Evolutionary conservation across 2,113 vertebrate species (phyloP).

Genomic region (Apeltes quadracus): DNA sequence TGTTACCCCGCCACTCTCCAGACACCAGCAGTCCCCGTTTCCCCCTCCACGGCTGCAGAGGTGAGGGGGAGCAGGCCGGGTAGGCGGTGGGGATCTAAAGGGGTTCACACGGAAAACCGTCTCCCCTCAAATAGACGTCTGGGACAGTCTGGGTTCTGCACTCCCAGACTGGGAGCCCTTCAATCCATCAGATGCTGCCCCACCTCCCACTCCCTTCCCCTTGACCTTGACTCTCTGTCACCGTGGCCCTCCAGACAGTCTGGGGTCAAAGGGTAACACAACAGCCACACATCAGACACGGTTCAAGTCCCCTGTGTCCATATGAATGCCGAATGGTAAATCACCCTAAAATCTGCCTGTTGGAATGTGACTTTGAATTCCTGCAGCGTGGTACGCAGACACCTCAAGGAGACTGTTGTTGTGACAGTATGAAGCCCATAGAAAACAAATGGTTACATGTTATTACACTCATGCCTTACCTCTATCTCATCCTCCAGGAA

Average conservation of each 20-base stretch:
- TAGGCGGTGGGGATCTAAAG: constrained; percentile 51
- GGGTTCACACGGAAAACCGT: constrained; percentile 56
- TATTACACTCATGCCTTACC: not conserved
- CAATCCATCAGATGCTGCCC: constrained; percentile 63
- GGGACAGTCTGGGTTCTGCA: constrained; percentile 77
- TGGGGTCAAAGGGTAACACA: constrained; percentile 78
- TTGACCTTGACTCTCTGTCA: constrained; percentile 79
- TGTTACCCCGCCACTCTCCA: constrained; percentile 17
- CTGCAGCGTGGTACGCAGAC: constrained; percentile 47
- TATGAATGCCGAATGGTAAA: constrained; percentile 75
- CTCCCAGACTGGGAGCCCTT: constrained; percentile 73
- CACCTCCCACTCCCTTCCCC: constrained; percentile 45
- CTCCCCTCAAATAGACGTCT: constrained; percentile 69
- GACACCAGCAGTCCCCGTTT: constrained; percentile 43
- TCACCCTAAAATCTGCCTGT: constrained; percentile 64
- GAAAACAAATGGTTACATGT: not conserved
- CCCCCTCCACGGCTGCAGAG: constrained; percentile 54
- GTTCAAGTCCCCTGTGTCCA: constrained; percentile 65
- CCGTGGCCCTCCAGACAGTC: constrained; percentile 75
- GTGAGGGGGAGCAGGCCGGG: constrained; percentile 60
- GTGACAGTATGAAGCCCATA: not conserved
- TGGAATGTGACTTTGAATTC: constrained; percentile 76
- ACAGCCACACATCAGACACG: constrained; percentile 78
- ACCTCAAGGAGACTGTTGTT: not conserved
- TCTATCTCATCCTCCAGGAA: not conserved